A percentile compares a stretch with the other conserved stretches of the same genome.
Conservation (phyloP, 2,888 invertebrate species). For the Parascotia fuliginaria region DNA sequence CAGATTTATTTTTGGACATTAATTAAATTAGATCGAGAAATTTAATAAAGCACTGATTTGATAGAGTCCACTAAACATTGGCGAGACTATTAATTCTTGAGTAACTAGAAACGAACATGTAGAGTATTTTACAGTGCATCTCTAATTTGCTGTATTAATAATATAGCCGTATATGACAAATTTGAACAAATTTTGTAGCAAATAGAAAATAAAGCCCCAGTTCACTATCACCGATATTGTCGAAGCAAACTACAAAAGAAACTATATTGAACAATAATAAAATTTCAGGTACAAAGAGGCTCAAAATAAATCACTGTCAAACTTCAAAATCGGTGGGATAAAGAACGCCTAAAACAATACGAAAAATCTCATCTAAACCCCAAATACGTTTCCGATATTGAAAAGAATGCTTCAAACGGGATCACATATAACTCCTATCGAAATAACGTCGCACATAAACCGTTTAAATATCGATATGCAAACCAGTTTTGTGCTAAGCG, state of each 20-base stretch:
- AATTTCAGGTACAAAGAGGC: slow-evolving; percentile 44
- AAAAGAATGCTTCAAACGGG: slow-evolving; percentile 76
- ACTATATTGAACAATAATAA: slow-evolving; percentile 28
- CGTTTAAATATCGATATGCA: slow-evolving; percentile 68
- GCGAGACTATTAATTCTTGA: too few species aligned
- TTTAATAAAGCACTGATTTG: too few species aligned
- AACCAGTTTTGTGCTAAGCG: slow-evolving; percentile 55
- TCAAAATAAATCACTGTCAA: slow-evolving; percentile 65
- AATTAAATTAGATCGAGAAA: too few species aligned
- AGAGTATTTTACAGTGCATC: too few species aligned
- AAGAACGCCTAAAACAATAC: slow-evolving; percentile 69
- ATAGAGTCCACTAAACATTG: too few species aligned
- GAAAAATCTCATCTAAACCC: slow-evolving; percentile 70
- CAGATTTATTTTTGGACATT: too few species aligned
- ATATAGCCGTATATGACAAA: slow-evolving; percentile 1
- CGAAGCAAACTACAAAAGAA: slow-evolving; percentile 13
- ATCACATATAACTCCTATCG: slow-evolving; percentile 64
- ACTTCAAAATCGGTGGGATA: slow-evolving; percentile 63
- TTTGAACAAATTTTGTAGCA: slow-evolving; percentile 30
- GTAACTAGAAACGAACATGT: too few species aligned
- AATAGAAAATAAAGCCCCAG: slow-evolving; percentile 21
- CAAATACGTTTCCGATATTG: slow-evolving; percentile 78
- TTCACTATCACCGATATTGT: slow-evolving; percentile 16
- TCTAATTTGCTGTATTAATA: neutral
- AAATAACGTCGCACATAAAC: slow-evolving; percentile 54